Base-by-base conservation (phyloP, 1,140 invertebrate species). In the Tenebrio molitor region DNA sequence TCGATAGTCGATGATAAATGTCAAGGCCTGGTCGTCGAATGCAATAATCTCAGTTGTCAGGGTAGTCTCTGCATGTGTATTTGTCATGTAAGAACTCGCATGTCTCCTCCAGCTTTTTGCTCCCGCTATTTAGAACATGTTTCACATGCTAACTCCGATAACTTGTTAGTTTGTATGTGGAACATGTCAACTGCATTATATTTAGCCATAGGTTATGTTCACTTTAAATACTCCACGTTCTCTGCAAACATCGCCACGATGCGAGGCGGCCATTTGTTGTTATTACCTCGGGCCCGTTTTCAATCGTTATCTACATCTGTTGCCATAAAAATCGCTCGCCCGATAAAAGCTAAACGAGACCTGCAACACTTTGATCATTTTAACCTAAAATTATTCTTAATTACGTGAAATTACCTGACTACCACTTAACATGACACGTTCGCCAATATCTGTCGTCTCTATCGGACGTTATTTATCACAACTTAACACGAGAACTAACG, bases 31-130 rank as follows among this genome's bases (percentile, higher is more conserved):
- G 16, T 44, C 25, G 66, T 42, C 64, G 71, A 76, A 71, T 76
- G 74, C 69, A 72, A 69, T 72, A 73, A 76, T 76, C 71, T 76
- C 67, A 46, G 46, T 69, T 73, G 68, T 68, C 71, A 75, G 63
- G 46, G 66, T 7, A 25, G 15, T 14, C 63, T 73, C 41, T 64
- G 63, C 67, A 76, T 68, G 23, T 75, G 74, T 75, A 75, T 76
- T 76, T 73, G 71, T 76, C 71, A 67, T 72, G 74, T 76, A 71
- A 46, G 39, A 71, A 62, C 21, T 71, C 41, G 69, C 69, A 64
- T 71, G 69, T 71, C 69, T 71, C 53, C 16, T 25, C 53, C 29
- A 23, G 69, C 41, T 65, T 65, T 71, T 71, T 62, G 58, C 62
- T 63, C 58, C 39, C 58, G 58, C 69, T 71, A 64, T 64, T 71